These are phyloP conservation scores for Galendromus occidentalis DNA, from an alignment of 1,140 invertebrate species.

Conservation along the genomic window DNA sequence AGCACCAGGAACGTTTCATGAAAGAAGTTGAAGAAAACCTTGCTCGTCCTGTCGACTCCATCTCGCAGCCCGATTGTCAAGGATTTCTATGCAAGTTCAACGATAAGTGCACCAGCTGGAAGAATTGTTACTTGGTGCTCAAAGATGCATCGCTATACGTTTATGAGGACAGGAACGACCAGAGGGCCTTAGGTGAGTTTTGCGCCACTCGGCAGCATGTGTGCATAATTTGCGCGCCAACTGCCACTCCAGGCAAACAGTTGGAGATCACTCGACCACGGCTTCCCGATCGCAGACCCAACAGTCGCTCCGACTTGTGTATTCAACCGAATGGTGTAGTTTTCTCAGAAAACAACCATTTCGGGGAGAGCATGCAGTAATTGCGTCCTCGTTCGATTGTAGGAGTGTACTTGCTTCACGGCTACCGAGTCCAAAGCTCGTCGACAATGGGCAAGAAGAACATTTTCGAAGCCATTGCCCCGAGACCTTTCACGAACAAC, in stretches of 20 bases:
- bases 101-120: slow-evolving; percentile 52
- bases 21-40: slow-evolving; percentile 39
- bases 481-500: slow-evolving; percentile 58
- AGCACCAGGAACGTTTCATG: slow-evolving; percentile 51
- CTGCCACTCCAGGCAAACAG: neutral
- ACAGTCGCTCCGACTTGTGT: too few species aligned
- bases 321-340: too few species aligned
- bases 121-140: slow-evolving; percentile 71
- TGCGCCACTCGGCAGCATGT: too few species aligned
- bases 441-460: slow-evolving; percentile 48
- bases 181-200: slow-evolving; percentile 37
- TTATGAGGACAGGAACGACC: slow-evolving; percentile 65
- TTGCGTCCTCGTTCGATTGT: neutral
- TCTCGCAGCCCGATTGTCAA: slow-evolving; percentile 64
- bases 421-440: slow-evolving; percentile 61
- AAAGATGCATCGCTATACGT: slow-evolving; percentile 89
- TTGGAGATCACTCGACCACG: too few species aligned
- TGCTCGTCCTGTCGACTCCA: slow-evolving; percentile 33
- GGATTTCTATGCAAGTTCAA: slow-evolving; percentile 65
- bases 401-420: slow-evolving; percentile 80
- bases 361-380: neutral
- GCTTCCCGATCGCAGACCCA: too few species aligned
- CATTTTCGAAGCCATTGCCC: slow-evolving; percentile 73
- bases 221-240: too few species aligned
- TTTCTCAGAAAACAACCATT: neutral